A percentile compares a stretch with the other conserved stretches of the same genome.
Conservation (phyloP, 1,140 invertebrate genomes). For the Drosophila pectinifera region DNA sequence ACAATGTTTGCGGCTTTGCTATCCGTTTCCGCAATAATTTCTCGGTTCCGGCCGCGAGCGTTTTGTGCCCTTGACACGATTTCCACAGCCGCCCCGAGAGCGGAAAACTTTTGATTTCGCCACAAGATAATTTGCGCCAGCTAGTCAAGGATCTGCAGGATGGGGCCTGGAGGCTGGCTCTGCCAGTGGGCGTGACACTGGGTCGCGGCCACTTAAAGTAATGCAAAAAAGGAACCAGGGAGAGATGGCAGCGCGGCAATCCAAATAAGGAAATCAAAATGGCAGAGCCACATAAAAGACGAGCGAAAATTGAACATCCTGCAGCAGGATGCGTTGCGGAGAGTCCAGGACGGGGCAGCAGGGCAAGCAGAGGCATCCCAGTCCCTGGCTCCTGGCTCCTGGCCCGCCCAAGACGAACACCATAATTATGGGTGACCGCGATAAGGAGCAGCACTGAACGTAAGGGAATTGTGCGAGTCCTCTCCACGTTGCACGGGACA, state of each 20-base stretch:
- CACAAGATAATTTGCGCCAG: conserved; percentile 68
- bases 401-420: conserved; percentile 47
- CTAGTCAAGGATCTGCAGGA: conserved; percentile 18
- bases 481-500: conserved; percentile 51
- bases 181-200: conserved; percentile 11
- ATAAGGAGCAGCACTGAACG: conserved; percentile 44
- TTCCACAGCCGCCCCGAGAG: conserved; percentile 28
- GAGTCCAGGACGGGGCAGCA: conserved; percentile 2
- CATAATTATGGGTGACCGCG: conserved; percentile 60
- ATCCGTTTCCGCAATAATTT: conserved; percentile 79
- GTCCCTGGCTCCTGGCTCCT: conserved; percentile 15
- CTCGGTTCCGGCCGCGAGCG: conserved; percentile 59
- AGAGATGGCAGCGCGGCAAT: conserved; percentile 62
- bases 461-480: conserved; percentile 40
- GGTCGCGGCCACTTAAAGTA: conserved; percentile 72
- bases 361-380: conserved; percentile 2
- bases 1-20: conserved; percentile 73
- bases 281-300: conserved; percentile 76
- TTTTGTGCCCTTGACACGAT: conserved; percentile 70
- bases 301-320: conserved; percentile 81
- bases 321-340: conserved; percentile 68
- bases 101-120: conserved; percentile 75
- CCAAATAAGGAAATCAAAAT: conserved; percentile 83
- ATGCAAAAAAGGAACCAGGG: conserved; percentile 62
- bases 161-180: too few relatives aligned